A percentile compares a stretch with the other conserved stretches of the same genome.
These are phyloP conservation scores for Scaptomyza cyrtandrae DNA, from an alignment of 2,888 invertebrate genomes.

Conservation along the genomic window DNA sequence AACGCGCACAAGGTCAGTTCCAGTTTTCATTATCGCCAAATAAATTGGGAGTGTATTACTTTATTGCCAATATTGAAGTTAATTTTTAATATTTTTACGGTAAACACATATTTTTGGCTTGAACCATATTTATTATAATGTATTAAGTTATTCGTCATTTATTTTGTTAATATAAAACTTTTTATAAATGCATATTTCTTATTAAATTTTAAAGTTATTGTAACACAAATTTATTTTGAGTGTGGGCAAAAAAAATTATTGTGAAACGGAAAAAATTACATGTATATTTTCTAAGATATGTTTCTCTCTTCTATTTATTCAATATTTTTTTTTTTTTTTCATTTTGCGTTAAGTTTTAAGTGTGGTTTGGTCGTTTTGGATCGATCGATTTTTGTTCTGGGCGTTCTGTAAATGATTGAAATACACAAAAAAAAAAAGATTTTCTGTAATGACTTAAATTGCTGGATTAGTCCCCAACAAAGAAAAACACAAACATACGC, in stretches of 20 bases:
- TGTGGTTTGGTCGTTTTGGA: constrained; percentile 36
- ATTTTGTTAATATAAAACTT: constrained; percentile 7
- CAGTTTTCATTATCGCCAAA: constrained; percentile 9
- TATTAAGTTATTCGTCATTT: constrained; percentile 5
- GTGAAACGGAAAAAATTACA: constrained; percentile 1
- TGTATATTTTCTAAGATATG: constrained; percentile 18
- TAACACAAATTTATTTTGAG: neutral
- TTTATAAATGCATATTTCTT: neutral
- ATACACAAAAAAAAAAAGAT: constrained; percentile 12
- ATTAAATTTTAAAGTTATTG: neutral
- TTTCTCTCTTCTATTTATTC: neutral
- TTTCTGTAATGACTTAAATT: constrained; percentile 60
- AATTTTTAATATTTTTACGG: neutral
- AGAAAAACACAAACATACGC: constrained; percentile 34
- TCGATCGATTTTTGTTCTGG: constrained; percentile 23
- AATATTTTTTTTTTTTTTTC: no score
- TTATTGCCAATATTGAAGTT: neutral
- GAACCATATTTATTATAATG: neutral
- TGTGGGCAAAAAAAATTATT: neutral
- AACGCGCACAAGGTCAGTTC: constrained; percentile 30
- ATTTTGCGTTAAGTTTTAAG: constrained; percentile 31
- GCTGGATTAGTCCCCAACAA: constrained; percentile 63
- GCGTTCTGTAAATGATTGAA: constrained; percentile 68
- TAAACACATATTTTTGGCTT: neutral
- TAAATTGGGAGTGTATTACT: constrained; percentile 11